Evolutionary conservation across 2,797 vertebrate species (phyloP).

Genomic region (Phyllotis vaccarum): DNA sequence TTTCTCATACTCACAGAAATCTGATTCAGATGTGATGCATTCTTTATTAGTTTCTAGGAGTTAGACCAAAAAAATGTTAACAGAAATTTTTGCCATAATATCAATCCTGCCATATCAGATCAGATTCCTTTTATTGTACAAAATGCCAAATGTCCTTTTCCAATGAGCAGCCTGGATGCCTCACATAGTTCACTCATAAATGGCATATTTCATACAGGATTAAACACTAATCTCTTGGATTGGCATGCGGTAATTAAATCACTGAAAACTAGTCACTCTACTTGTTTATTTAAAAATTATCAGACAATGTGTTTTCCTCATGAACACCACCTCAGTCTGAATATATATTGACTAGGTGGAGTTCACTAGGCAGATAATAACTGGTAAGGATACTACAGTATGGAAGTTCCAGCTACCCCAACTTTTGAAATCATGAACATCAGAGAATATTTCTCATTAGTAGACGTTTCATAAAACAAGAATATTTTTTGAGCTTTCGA

Average conservation of each 20-base stretch:
- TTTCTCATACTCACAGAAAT: neutral
- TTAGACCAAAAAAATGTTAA: neutral
- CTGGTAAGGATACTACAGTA: neutral
- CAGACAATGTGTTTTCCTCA: constrained; percentile 20
- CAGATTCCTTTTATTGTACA: neutral
- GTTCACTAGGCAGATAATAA: neutral
- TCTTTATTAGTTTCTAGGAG: neutral
- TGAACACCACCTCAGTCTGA: neutral
- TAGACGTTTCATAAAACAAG: neutral
- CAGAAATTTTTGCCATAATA: neutral
- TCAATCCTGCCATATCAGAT: neutral
- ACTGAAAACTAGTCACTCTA: constrained; percentile 13
- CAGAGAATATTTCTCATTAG: neutral
- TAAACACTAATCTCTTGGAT: neutral
- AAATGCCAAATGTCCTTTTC: neutral
- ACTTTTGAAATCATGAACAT: neutral
- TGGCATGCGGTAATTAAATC: neutral
- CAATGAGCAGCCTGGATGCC: neutral
- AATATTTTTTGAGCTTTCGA: neutral
- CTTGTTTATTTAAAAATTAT: neutral
- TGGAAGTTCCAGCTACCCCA: neutral
- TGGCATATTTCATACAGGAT: neutral
- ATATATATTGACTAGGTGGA: neutral
- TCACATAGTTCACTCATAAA: neutral
- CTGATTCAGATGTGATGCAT: neutral